Percentiles rank a stretch among this genome's conserved stretches.
These are phyloP conservation scores for Leptodactylus fuscus DNA, from an alignment of 2,113 vertebrate species.

Conservation along the genomic window DNA sequence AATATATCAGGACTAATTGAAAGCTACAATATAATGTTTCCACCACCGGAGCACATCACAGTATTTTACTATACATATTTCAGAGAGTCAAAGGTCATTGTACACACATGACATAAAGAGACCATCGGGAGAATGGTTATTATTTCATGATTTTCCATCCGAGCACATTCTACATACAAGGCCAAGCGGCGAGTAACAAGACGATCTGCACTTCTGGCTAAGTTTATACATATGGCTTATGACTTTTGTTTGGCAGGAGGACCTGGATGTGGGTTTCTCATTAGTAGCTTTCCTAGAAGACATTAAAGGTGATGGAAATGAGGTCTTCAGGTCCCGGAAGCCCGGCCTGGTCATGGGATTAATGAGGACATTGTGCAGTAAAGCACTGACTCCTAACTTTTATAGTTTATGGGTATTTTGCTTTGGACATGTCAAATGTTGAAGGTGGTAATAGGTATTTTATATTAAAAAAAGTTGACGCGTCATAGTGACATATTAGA, in stretches of 20 bases:
- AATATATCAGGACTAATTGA: slow-evolving; percentile 3
- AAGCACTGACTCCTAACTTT: background rate
- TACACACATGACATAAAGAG: background rate
- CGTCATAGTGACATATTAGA: no score
- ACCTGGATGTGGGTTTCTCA: slow-evolving; percentile 47
- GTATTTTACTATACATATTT: background rate
- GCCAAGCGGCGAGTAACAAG: background rate
- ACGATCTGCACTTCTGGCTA: background rate
- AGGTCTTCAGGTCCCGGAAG: background rate
- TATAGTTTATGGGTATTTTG: no score
- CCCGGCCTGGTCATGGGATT: background rate
- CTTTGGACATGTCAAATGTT: no score
- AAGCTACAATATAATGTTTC: slow-evolving; percentile 18
- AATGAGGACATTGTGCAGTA: slow-evolving; percentile 22
- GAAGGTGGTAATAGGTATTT: no score
- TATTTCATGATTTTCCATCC: background rate
- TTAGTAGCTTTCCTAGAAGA: slow-evolving; percentile 37
- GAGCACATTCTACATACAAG: background rate
- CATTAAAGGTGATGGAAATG: slow-evolving; percentile 38
- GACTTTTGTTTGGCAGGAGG: slow-evolving; percentile 42
- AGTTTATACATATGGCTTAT: background rate
- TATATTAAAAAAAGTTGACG: no score
- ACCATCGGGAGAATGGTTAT: background rate
- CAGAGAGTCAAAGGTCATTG: slow-evolving; percentile 1
- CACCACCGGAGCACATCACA: background rate